A percentile compares a stretch with the other conserved stretches of the same genome.
Conservation (phyloP, 2,888 invertebrate species). For the Apantesis nais region DNA sequence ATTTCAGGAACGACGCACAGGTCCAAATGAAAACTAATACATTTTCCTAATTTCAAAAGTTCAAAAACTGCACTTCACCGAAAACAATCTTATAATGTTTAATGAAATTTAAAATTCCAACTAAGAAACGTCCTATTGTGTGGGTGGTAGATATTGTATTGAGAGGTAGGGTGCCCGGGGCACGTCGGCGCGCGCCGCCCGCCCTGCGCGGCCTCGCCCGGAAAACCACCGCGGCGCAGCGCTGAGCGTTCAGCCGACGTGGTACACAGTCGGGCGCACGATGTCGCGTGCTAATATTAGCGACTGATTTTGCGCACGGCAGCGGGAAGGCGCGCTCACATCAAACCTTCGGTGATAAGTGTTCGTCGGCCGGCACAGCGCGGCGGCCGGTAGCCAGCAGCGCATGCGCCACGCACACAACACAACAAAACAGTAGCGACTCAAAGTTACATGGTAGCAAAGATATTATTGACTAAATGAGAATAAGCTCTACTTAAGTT, state of each 20-base stretch:
- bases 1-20: constrained; percentile 44
- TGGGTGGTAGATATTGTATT: constrained; percentile 54
- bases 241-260: constrained; percentile 44
- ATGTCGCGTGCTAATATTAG: constrained; percentile 70
- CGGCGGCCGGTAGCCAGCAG: constrained; percentile 44
- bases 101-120: constrained; percentile 17
- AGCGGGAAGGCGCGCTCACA: constrained; percentile 58
- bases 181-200: constrained; percentile 78
- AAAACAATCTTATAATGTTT: constrained; percentile 20
- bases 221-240: constrained; percentile 56
- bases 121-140: constrained; percentile 52
- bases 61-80: constrained; percentile 36
- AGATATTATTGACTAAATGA: constrained; percentile 67
- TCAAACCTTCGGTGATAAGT: constrained; percentile 62
- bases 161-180: constrained; percentile 55
- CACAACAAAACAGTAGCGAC: constrained; percentile 63
- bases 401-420: constrained; percentile 67
- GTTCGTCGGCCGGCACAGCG: constrained; percentile 45
- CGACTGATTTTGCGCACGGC: constrained; percentile 54
- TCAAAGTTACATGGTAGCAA: constrained; percentile 49
- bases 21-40: constrained; percentile 19
- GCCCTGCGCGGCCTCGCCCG: constrained; percentile 69
- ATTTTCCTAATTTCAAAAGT: constrained; percentile 18
- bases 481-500: constrained; percentile 38
- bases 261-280: constrained; percentile 43